Percentiles rank a stretch among this genome's conserved stretches.
Conservation (phyloP, 2,797 vertebrate genomes). For the Hafferia zeledoni region DNA sequence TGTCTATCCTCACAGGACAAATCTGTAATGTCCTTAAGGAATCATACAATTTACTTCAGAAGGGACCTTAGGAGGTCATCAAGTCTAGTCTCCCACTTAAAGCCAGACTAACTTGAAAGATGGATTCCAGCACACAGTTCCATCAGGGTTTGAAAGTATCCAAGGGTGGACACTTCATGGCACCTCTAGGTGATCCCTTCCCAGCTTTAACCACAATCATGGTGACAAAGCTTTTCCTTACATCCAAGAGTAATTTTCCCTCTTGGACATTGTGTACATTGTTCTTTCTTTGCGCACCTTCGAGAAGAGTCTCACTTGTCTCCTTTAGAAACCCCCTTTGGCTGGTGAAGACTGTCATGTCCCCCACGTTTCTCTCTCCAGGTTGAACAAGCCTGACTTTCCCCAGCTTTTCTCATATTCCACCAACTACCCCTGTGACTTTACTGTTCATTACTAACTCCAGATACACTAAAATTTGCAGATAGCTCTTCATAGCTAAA, state of each 20-base stretch:
- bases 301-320: neutral
- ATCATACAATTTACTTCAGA: neutral
- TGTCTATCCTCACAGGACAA: neutral
- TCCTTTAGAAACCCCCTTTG: neutral
- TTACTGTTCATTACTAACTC: neutral
- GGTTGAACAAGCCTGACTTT: neutral
- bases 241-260: neutral
- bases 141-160: neutral
- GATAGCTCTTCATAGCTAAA: neutral
- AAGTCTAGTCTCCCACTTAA: neutral
- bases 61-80: neutral
- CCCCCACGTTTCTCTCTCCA: neutral
- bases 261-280: accelerated
- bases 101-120: neutral
- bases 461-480: neutral
- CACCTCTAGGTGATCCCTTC: neutral
- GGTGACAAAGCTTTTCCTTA: neutral
- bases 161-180: neutral
- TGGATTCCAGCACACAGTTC: neutral
- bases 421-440: neutral
- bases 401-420: neutral
- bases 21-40: neutral
- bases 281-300: neutral
- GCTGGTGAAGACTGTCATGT: neutral
- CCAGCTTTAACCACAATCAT: neutral